A percentile compares a stretch with the other conserved stretches of the same genome.
Conservation (phyloP, 23 tunicate genomes). For the Phallusia fumigata region DNA sequence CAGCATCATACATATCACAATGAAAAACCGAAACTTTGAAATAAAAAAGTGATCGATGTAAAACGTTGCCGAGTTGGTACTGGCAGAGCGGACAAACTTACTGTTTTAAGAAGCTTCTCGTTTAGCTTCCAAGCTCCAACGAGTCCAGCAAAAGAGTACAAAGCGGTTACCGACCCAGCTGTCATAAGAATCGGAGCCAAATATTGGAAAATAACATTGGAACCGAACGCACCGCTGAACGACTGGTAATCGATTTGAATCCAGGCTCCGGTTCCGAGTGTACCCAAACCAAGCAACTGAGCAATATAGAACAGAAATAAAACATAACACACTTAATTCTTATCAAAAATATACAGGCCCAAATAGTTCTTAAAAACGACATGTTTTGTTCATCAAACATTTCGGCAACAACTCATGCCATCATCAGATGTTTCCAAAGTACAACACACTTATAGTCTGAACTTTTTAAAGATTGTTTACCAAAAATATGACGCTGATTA, state of each 20-base stretch:
- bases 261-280: constrained; percentile 34
- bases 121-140: constrained; percentile 46
- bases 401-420: too few species aligned
- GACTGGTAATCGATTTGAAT: constrained; percentile 29
- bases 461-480: too few species aligned
- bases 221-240: constrained; percentile 4
- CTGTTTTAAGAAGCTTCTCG: constrained; percentile 23
- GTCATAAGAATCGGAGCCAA: constrained; percentile 23
- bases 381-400: too few species aligned
- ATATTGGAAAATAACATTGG: constrained; percentile 20
- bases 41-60: not conserved
- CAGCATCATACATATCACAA: constrained; percentile 38
- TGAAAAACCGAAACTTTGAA: constrained; percentile 14
- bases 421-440: too few species aligned
- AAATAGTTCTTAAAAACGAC: too few species aligned
- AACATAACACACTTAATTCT: too few species aligned
- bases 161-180: constrained; percentile 20
- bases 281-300: constrained; percentile 28
- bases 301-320: too few species aligned
- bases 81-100: not conserved
- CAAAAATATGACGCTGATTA: too few species aligned
- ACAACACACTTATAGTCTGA: too few species aligned
- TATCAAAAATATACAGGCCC: too few species aligned
- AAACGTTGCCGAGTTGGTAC: not conserved
- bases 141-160: constrained; percentile 26